Base-by-base conservation (phyloP, 2,113 vertebrate species). In the Equus przewalskii region DNA sequence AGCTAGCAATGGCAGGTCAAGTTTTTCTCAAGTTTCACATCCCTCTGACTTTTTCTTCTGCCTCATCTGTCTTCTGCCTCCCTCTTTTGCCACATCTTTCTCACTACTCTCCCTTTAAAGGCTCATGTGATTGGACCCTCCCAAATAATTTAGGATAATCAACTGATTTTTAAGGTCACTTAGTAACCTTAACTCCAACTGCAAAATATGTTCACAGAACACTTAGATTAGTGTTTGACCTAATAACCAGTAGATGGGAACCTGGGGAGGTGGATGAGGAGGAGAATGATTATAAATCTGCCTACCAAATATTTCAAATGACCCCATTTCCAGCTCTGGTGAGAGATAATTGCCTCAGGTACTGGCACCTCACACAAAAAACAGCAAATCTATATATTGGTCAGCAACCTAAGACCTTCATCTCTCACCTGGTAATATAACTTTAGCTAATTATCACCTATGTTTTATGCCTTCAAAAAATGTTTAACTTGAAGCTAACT, bases 231-330 rank as follows among this genome's bases (percentile, higher is more conserved):
- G 15, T 44, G 36, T 46, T 54, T 62, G 5, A 69, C 33, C 41
- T 36, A 75, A 76, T 33, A 84, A 33, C 0, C 19, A 80, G 9
- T 69, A 24, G 19, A 70, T 78, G 19, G 28, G 18, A 86, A 80
- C 0, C 2, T 62, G 6, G 44, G 2, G 60, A 21, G 10, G 6
- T 15, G 33, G 0, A 2, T 51, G 28, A 5, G 7, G 7, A 30
- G 44, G 18, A 49, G 46, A 67, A 36, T 84, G 44, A 84, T 49
- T 82, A 49, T 67, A 30, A 76, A 15, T 75, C 10, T 89, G 30
- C 49, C 67, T 18, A 41, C 4, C 41, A 67, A 15, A 33, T 90
- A 46, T 67, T 67, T 46, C 28, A 56, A 76, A 69, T 64, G 28
- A 83, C 41, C 19, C 14, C 13, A 2, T 41, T 76, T 67, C 19